Evolutionary conservation across 2,113 vertebrate species (phyloP).

Genomic region (Eubucco bourcierii): DNA sequence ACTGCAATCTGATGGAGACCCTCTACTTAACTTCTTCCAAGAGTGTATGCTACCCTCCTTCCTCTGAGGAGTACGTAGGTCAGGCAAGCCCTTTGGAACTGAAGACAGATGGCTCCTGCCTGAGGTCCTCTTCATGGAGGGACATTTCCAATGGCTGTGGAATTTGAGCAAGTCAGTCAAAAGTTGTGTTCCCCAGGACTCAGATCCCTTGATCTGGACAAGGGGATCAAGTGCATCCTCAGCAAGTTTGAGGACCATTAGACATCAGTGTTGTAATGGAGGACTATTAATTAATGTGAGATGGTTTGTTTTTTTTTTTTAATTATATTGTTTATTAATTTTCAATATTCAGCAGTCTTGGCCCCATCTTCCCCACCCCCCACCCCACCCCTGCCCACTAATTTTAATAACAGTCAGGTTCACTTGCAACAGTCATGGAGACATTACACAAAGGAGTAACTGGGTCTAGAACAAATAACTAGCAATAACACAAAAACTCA

Average conservation of each 20-base stretch:
- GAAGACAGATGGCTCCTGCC: background rate
- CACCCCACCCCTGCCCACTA: too few relatives aligned
- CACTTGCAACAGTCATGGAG: too few relatives aligned
- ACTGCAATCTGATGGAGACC: background rate
- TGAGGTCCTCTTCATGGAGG: background rate
- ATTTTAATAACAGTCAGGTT: too few relatives aligned
- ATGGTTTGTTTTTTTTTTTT: too few relatives aligned
- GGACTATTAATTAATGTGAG: too few relatives aligned
- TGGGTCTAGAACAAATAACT: too few relatives aligned
- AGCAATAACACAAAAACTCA: too few relatives aligned
- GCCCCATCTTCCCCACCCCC: too few relatives aligned
- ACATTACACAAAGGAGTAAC: too few relatives aligned
- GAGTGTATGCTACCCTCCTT: background rate
- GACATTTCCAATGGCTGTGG: background rate
- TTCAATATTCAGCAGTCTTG: too few relatives aligned
- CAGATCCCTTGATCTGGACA: too few relatives aligned
- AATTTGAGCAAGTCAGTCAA: background rate
- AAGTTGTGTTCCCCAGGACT: background rate
- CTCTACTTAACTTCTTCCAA: background rate
- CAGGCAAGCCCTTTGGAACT: background rate
- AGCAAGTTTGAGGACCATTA: background rate
- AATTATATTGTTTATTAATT: too few relatives aligned
- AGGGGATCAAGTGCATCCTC: background rate
- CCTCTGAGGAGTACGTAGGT: background rate
- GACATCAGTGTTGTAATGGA: background rate